These are phyloP conservation scores for Mesodorylaimus sp. DNA, from an alignment of 2,888 invertebrate genomes.

Conservation along the genomic window DNA sequence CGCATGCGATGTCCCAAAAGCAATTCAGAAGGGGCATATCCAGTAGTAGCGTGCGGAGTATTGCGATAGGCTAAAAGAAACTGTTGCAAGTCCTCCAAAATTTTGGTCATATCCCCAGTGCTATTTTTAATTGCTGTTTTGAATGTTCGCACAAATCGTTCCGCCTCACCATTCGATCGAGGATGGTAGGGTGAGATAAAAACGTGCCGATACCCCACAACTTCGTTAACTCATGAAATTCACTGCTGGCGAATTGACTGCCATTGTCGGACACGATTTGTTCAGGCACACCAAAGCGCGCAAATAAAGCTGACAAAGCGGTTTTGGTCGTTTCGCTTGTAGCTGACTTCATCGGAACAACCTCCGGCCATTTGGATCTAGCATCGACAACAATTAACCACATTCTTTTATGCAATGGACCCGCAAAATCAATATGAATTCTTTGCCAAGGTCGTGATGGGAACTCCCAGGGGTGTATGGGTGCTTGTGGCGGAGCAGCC, in stretches of 20 bases:
- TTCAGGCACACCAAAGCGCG: neutral
- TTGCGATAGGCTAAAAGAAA: neutral
- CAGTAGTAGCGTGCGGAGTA: constrained; percentile 1
- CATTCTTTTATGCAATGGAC: neutral
- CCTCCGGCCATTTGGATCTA: too few relatives aligned
- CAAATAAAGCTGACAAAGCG: neutral
- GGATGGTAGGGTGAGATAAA: neutral
- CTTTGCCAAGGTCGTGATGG: neutral
- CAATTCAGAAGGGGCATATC: neutral
- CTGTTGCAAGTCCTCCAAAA: neutral
- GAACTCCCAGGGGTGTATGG: too few relatives aligned
- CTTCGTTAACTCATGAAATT: neutral
- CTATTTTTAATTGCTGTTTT: neutral
- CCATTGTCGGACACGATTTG: constrained; percentile 2
- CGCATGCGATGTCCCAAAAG: neutral
- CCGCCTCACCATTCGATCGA: neutral
- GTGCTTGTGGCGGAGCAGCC: too few relatives aligned
- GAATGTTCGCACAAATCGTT: neutral
- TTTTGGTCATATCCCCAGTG: too few relatives aligned
- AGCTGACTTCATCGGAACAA: too few relatives aligned
- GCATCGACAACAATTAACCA: neutral
- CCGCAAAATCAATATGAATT: neutral
- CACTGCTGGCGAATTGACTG: neutral
- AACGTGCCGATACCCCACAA: neutral
- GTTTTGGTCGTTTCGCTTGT: too few relatives aligned